Evolutionary conservation across 2,113 vertebrate genomes (phyloP).

Genomic region (Pomatorhinus ruficollis): DNA sequence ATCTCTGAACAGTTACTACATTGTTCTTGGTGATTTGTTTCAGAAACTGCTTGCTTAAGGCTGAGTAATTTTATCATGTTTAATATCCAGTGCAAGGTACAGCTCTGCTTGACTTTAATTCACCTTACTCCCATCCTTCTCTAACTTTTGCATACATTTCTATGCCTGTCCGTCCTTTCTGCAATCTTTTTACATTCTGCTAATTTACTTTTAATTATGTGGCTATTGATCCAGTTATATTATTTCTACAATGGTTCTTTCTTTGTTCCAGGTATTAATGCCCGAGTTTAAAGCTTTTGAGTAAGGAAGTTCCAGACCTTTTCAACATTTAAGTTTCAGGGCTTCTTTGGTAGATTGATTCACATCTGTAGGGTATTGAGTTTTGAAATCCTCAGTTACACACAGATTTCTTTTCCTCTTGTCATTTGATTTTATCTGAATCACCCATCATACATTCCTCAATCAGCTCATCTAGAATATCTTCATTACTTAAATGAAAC

Average conservation of each 20-base stretch:
- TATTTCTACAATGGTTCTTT: not conserved
- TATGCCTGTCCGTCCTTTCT: not conserved
- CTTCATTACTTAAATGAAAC: not conserved
- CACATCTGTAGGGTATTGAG: not conserved
- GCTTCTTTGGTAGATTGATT: not conserved
- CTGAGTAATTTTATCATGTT: not conserved
- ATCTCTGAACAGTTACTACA: not conserved
- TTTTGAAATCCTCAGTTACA: not conserved
- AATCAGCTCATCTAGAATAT: not conserved
- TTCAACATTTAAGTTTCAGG: not conserved
- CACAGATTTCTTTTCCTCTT: not conserved
- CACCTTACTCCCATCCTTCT: not conserved
- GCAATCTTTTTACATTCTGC: not conserved
- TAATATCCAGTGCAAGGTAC: not conserved
- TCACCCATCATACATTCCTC: not conserved
- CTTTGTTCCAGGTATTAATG: not conserved
- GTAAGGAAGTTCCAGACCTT: not conserved
- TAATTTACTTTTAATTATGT: not conserved
- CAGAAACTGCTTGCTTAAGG: not conserved
- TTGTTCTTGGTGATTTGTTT: not conserved
- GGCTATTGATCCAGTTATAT: not conserved
- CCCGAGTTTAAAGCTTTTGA: not conserved
- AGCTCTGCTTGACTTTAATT: not conserved
- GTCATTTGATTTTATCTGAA: not conserved
- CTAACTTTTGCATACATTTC: not conserved